Conservation (phyloP, 2,888 invertebrate species). For the Epicampocera succincta region DNA sequence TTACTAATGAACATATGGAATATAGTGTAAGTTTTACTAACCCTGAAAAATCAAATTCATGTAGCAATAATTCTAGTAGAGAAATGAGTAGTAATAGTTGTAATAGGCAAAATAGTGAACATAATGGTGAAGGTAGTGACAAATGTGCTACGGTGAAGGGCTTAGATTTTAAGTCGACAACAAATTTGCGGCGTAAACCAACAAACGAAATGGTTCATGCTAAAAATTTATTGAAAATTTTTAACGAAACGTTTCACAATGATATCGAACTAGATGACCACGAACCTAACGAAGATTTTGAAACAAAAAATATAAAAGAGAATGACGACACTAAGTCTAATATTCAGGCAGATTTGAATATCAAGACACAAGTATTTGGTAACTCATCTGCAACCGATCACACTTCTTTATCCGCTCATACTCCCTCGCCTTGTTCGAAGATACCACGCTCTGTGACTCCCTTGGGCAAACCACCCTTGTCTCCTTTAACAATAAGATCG, state of each 20-base stretch:
- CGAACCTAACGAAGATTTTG: constrained; percentile 56
- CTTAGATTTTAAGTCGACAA: constrained; percentile 55
- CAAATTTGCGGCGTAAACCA: constrained; percentile 77
- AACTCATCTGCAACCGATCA: too few relatives aligned
- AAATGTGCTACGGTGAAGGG: constrained; percentile 57
- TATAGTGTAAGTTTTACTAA: constrained; percentile 81
- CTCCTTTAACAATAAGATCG: constrained; percentile 63
- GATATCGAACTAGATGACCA: constrained; percentile 76
- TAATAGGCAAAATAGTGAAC: constrained; percentile 4
- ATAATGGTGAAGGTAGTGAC: constrained; percentile 71
- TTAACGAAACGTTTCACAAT: constrained; percentile 79
- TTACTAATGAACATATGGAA: constrained; percentile 76
- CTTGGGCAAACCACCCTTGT: constrained; percentile 74
- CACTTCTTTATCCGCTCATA: neutral
- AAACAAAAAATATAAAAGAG: constrained; percentile 36
- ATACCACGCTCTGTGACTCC: constrained; percentile 75
- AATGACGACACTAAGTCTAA: too few relatives aligned
- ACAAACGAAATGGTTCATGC: constrained; percentile 80
- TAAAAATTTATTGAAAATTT: constrained; percentile 79
- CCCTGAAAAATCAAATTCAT: constrained; percentile 60
- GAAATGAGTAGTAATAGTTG: constrained; percentile 40
- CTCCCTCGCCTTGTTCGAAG: constrained; percentile 37
- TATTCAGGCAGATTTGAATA: neutral
- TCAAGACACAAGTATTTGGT: constrained; percentile 41
- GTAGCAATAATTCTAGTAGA: constrained; percentile 66